Evolutionary conservation across 1,140 invertebrate genomes (phyloP).

Genomic region (Psix sp.): DNA sequence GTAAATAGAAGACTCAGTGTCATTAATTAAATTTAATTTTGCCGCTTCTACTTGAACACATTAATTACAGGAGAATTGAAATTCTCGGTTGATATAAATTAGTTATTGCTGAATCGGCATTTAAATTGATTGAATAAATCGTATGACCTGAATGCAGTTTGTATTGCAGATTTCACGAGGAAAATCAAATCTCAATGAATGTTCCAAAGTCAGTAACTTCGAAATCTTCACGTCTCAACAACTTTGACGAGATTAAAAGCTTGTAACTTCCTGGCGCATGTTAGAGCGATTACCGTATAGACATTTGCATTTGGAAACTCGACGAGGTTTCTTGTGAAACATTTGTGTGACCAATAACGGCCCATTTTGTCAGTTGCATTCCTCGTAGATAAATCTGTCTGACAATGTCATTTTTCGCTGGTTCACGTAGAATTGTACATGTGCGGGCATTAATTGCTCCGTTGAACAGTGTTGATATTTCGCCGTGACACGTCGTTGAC

Average conservation of each 20-base stretch:
- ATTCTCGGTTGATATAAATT: no score
- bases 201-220: background rate
- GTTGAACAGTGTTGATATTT: slow-evolving; percentile 43
- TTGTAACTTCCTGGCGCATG: slow-evolving; percentile 4
- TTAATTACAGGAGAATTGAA: no score
- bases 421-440: slow-evolving; percentile 7
- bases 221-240: slow-evolving; percentile 7
- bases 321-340: slow-evolving; percentile 18
- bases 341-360: slow-evolving; percentile 18
- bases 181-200: background rate
- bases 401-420: slow-evolving; percentile 30
- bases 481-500: slow-evolving; percentile 25
- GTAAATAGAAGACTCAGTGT: no score
- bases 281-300: slow-evolving; percentile 7
- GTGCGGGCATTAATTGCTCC: slow-evolving; percentile 28
- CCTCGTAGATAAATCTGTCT: slow-evolving; percentile 24
- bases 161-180: background rate
- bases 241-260: slow-evolving; percentile 12
- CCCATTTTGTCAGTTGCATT: slow-evolving; percentile 28
- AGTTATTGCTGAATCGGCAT: no score
- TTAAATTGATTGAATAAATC: no score
- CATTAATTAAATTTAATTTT: no score
- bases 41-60: no score
- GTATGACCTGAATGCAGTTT: no score
- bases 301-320: slow-evolving; percentile 21